Evolutionary conservation across 2,113 vertebrate species (phyloP).

Genomic region (Ardeotis arabs): DNA sequence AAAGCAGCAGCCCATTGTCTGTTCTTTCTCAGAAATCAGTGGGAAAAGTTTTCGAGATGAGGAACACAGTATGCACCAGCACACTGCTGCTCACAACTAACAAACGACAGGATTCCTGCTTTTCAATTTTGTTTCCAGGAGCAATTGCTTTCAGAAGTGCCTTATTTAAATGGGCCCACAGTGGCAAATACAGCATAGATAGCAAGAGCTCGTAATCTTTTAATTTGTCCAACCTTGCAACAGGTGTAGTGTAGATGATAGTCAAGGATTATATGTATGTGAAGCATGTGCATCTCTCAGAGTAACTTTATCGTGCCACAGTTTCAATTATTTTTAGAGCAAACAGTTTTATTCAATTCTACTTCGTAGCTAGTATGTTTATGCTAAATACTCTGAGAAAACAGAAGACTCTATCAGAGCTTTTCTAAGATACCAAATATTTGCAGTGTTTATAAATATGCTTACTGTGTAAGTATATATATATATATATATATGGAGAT

Average conservation of each 20-base stretch:
- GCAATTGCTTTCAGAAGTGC: neutral
- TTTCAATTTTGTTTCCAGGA: neutral
- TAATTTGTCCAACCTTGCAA: constrained; percentile 18
- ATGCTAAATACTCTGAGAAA: constrained; percentile 1
- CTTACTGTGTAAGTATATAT: neutral
- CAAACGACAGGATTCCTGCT: neutral
- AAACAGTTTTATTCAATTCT: constrained; percentile 39
- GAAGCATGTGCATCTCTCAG: neutral
- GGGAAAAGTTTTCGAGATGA: neutral
- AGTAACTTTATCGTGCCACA: neutral
- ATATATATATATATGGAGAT: neutral
- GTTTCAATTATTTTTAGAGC: constrained; percentile 50
- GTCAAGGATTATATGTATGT: neutral
- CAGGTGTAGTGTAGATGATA: neutral
- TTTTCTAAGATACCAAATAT: constrained; percentile 1
- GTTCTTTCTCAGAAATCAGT: neutral
- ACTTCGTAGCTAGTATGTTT: neutral
- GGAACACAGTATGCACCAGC: neutral
- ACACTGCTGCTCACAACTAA: neutral
- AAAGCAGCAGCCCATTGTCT: neutral
- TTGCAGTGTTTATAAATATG: neutral
- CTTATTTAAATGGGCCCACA: neutral
- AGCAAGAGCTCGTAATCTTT: constrained; percentile 46
- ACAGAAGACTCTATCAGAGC: neutral
- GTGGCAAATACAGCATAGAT: constrained; percentile 5